Evolutionary conservation across 2,888 invertebrate species (phyloP).

Genomic region (Psylliodes chrysocephalus): DNA sequence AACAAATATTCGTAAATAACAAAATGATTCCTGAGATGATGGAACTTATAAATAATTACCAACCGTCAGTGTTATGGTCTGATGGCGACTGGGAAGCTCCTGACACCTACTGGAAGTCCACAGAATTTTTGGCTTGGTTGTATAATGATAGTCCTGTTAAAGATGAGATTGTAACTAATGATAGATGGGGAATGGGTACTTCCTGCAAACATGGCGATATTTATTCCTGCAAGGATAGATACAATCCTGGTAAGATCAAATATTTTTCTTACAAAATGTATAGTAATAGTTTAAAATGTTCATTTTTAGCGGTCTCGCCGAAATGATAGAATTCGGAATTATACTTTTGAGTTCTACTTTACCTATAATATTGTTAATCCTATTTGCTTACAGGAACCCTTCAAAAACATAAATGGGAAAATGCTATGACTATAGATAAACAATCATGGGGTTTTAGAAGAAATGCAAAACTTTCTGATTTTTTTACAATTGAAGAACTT

Average conservation of each 20-base stretch:
- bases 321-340: no score
- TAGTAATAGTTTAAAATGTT: no score
- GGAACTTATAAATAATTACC: constrained; percentile 76
- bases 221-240: constrained; percentile 86
- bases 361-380: no score
- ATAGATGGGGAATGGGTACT: constrained; percentile 88
- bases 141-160: constrained; percentile 93
- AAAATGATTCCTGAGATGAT: constrained; percentile 81
- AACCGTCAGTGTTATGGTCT: constrained; percentile 89
- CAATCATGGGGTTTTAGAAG: constrained; percentile 88
- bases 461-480: constrained; percentile 75
- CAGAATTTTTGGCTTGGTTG: constrained; percentile 90
- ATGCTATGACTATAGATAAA: constrained; percentile 90
- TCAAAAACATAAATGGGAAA: constrained; percentile 92
- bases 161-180: constrained; percentile 90
- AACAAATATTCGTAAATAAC: constrained; percentile 73
- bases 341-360: no score
- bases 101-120: constrained; percentile 85
- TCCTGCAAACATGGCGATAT: constrained; percentile 90
- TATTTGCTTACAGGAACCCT: constrained; percentile 68
- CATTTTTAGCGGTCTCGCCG: no score
- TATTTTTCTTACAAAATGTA: no score
- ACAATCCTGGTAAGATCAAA: constrained; percentile 74
- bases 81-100: constrained; percentile 95
- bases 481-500: constrained; percentile 75